A percentile compares a stretch with the other conserved stretches of the same genome.
Conservation (phyloP, 1,140 invertebrate species). For the Nymphalis io region DNA sequence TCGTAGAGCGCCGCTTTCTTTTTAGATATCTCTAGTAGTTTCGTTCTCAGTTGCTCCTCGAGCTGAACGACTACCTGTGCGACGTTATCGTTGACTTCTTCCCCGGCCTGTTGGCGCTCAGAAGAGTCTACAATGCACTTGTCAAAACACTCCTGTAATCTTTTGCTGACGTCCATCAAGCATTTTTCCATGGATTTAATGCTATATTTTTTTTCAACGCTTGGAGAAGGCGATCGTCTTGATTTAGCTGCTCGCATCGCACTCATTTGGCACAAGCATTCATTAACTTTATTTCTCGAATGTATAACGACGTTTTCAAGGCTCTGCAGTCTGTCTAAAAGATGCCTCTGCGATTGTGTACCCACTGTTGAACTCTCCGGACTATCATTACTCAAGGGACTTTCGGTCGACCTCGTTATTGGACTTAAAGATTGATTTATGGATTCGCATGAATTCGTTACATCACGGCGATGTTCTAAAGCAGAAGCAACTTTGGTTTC, state of each 20-base stretch:
- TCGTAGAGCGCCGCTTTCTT: conserved; percentile 83
- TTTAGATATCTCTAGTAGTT: conserved; percentile 84
- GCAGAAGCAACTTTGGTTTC: conserved; percentile 87
- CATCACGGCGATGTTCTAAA: conserved; percentile 75
- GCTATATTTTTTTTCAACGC: conserved; percentile 82
- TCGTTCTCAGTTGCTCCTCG: conserved; percentile 84
- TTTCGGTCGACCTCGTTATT: conserved; percentile 62
- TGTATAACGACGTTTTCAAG: conserved; percentile 82
- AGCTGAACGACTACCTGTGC: conserved; percentile 83
- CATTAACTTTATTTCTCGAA: conserved; percentile 79
- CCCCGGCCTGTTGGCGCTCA: conserved; percentile 60
- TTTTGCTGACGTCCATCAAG: conserved; percentile 81
- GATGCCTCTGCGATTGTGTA: conserved; percentile 76
- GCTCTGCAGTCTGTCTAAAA: conserved; percentile 81
- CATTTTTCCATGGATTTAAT: conserved; percentile 82
- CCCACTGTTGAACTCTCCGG: conserved; percentile 61
- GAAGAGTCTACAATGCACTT: conserved; percentile 76
- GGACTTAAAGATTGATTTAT: conserved; percentile 66
- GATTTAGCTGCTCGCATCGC: conserved; percentile 80
- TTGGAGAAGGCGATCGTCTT: conserved; percentile 81
- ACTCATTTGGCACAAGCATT: conserved; percentile 81
- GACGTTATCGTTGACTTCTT: conserved; percentile 82
- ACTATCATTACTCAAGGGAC: conserved; percentile 58
- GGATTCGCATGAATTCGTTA: conserved; percentile 78
- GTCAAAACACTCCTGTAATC: conserved; percentile 81